Base-by-base conservation (phyloP, 64 coral and sea anemone genomes). In the Catalaphyllia jardinei region DNA sequence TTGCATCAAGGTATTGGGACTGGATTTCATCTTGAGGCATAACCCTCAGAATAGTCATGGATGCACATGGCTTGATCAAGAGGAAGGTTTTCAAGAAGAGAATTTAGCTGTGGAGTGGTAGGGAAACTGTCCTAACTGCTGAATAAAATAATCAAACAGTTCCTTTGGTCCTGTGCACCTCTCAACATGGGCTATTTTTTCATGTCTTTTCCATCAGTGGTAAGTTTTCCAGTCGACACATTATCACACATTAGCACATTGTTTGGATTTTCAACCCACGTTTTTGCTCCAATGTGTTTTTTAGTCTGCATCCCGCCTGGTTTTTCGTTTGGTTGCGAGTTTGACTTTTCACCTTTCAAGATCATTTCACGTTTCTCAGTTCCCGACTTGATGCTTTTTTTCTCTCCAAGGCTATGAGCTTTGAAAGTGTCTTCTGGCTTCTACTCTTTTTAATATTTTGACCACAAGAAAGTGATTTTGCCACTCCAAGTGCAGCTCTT, bases 1-100 rank as follows among this genome's bases (percentile, higher is more conserved):
- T 42, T 9, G 57, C 50, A 42, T 79, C 76, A 79, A 79, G 57
- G 51, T 65, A 65, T 19, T 65, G 62, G 62, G 62, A 65, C 62
- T 65, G 62, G 17, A 65, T 65, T n/a, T 87, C 83, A 51, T 92
- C 90, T 59, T 92, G 83, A 31, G 60, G 38, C n/a, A 31, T 80
- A 81, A 18, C 84, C 49, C 29, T 88, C 85, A 24, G 84, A 93
- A 20, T 93, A 93, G 46, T 93, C 75, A 78, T 87, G 85, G 2
- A 93, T 27, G 64, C 84, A 88, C 0, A 82, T 0, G 0, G 71
- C 86, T 10, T 93, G 27, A 60, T 33, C 52, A 24, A 52, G 83
- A 17, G 91, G 91, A 13, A 93, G 64, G 14, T 93, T 52, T 18
- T 79, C 75, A 9, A 79, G 16, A 13, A 92, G 62, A 15, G 18